These are phyloP conservation scores for Aproaerema taeniolella DNA, from an alignment of 2,888 invertebrate genomes.

Conservation along the genomic window DNA sequence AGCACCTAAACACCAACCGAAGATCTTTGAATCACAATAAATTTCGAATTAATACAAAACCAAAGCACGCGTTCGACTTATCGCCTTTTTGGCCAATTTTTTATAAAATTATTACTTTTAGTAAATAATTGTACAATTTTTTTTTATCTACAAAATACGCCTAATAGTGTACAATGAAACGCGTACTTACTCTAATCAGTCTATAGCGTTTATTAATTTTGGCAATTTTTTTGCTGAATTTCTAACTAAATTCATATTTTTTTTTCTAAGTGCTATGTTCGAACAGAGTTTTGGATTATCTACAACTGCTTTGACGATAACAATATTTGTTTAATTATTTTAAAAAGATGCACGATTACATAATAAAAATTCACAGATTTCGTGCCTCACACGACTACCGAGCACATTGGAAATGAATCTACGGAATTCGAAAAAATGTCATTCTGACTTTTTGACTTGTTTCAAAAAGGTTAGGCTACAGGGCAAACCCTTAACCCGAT, in stretches of 20 bases:
- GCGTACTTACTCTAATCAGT: conserved; percentile 76
- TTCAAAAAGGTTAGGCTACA: too few species aligned
- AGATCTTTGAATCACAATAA: conserved; percentile 59
- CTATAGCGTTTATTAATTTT: conserved; percentile 77
- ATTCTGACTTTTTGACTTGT: too few species aligned
- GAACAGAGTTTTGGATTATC: conserved; percentile 5
- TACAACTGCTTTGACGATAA: too few species aligned
- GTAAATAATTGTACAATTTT: conserved; percentile 67
- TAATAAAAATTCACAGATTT: too few species aligned
- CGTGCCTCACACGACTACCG: too few species aligned
- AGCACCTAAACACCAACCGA: conserved; percentile 52
- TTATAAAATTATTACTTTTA: conserved; percentile 61
- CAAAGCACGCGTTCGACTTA: conserved; percentile 53
- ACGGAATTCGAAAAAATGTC: too few species aligned
- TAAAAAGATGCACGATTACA: too few species aligned
- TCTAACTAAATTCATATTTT: conserved; percentile 54
- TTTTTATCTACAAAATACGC: conserved; percentile 69
- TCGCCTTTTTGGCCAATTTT: conserved; percentile 41
- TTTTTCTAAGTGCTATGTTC: conserved; percentile 36
- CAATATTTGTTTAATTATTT: too few species aligned
- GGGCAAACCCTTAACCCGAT: too few species aligned
- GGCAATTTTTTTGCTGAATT: conserved; percentile 48
- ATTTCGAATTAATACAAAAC: conserved; percentile 38
- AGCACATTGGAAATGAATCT: too few species aligned
- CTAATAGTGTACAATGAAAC: conserved; percentile 75